phyloP scores from a whole-genome alignment of 2,113 vertebrate species.

The Tylochromis polylepis region DNA sequence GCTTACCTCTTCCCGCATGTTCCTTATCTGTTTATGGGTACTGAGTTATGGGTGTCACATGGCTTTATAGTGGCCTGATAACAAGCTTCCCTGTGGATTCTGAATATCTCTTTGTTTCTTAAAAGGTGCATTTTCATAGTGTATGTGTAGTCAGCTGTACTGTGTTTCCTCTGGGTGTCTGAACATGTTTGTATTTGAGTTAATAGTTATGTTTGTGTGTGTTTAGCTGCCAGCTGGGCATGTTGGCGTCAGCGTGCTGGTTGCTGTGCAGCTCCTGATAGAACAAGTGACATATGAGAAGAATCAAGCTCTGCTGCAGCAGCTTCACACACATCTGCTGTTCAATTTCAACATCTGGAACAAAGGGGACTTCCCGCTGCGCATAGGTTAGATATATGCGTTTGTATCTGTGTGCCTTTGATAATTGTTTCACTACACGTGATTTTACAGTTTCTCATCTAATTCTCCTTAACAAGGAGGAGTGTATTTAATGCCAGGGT shows the following conservation, averaged over 20 bases:
- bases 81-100: background rate
- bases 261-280: slow-evolving; percentile 88
- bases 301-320: slow-evolving; percentile 84
- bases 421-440: background rate
- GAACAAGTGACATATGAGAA: slow-evolving; percentile 91
- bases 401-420: background rate
- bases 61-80: background rate
- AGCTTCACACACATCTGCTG: slow-evolving; percentile 89
- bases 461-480: background rate
- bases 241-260: slow-evolving; percentile 91
- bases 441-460: background rate
- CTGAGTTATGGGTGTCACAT: background rate
- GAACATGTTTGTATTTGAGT: background rate
- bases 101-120: background rate
- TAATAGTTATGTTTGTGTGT: background rate
- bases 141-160: background rate
- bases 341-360: slow-evolving; percentile 98
- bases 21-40: background rate
- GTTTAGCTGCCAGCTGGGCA: slow-evolving; percentile 81
- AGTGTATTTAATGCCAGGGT: background rate
- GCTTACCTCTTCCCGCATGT: background rate
- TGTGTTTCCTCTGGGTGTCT: background rate
- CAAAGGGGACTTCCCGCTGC: slow-evolving; percentile 92
- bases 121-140: background rate
- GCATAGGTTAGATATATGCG: slow-evolving; percentile 79